Evolutionary conservation across 2,888 invertebrate species (phyloP).

Genomic region (Hyles lineata): DNA sequence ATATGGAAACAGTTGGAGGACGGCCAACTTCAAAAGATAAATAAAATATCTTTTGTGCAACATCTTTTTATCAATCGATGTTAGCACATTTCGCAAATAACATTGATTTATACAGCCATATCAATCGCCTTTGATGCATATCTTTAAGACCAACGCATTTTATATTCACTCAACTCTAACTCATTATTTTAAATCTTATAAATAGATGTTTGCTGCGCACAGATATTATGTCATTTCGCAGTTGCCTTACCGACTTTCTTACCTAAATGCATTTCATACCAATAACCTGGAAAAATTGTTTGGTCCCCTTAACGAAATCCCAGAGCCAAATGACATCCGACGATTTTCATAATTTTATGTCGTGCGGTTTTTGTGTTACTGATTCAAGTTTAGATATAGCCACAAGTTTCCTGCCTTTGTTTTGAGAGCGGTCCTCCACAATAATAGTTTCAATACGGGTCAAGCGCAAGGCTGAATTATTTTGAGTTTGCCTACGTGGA

Average conservation of each 20-base stretch:
- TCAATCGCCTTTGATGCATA: constrained; percentile 1
- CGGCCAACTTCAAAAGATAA: constrained; percentile 62
- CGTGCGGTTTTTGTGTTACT: too few species aligned
- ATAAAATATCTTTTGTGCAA: constrained; percentile 57
- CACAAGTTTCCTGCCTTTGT: constrained; percentile 19
- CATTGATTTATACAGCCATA: constrained; percentile 28
- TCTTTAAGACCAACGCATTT: background rate
- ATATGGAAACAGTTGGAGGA: constrained; percentile 66
- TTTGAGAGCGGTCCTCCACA: constrained; percentile 25
- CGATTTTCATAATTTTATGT: background rate
- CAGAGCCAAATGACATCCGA: background rate
- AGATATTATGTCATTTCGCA: background rate
- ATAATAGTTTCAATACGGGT: constrained; percentile 42
- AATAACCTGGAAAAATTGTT: too few species aligned
- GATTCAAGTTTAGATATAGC: too few species aligned
- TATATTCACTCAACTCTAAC: constrained; percentile 3
- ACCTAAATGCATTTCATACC: background rate
- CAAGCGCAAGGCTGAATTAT: constrained; percentile 65
- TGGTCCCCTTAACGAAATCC: background rate
- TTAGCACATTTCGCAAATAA: constrained; percentile 26
- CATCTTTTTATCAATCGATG: constrained; percentile 36
- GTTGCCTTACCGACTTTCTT: background rate
- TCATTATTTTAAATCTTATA: background rate
- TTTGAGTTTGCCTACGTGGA: constrained; percentile 46
- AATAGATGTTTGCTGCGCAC: constrained; percentile 6